Percentiles rank a stretch among this genome's conserved stretches.
Conservation (phyloP, 2,888 invertebrate genomes). For the Carabus problematicus region DNA sequence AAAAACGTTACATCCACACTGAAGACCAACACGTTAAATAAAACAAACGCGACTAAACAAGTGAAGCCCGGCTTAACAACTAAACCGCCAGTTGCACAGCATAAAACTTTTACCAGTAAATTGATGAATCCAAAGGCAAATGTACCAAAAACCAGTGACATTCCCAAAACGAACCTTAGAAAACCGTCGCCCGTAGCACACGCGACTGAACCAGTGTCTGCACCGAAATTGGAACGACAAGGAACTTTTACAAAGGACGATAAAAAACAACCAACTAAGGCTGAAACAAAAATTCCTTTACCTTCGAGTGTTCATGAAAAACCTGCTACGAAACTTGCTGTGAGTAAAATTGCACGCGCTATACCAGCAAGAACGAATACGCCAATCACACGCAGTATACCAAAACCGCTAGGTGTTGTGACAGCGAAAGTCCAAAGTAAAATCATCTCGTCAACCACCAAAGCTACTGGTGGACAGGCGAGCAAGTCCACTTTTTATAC, state of each 20-base stretch:
- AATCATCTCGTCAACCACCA: constrained; percentile 42
- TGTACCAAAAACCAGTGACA: constrained; percentile 26
- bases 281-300: constrained; percentile 48
- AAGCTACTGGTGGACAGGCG: not conserved
- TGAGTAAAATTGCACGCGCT: constrained; percentile 52
- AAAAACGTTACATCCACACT: constrained; percentile 54
- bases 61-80: constrained; percentile 48
- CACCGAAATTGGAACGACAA: constrained; percentile 75
- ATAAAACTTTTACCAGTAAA: constrained; percentile 31
- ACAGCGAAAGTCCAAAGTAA: constrained; percentile 22
- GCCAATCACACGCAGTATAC: constrained; percentile 40
- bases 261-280: constrained; percentile 53
- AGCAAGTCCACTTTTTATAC: constrained; percentile 50
- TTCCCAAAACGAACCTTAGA: constrained; percentile 5
- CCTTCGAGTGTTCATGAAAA: constrained; percentile 49
- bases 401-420: constrained; percentile 1
- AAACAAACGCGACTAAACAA: constrained; percentile 7
- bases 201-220: constrained; percentile 23
- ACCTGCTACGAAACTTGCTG: constrained; percentile 53
- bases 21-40: constrained; percentile 43
- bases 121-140: constrained; percentile 40
- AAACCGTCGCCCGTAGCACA: constrained; percentile 29
- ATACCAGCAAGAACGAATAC: constrained; percentile 47
- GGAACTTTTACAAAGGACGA: constrained; percentile 94
- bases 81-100: constrained; percentile 45